Evolutionary conservation across 1,140 invertebrate genomes (phyloP).

Genomic region (Zelostemma sp.): DNA sequence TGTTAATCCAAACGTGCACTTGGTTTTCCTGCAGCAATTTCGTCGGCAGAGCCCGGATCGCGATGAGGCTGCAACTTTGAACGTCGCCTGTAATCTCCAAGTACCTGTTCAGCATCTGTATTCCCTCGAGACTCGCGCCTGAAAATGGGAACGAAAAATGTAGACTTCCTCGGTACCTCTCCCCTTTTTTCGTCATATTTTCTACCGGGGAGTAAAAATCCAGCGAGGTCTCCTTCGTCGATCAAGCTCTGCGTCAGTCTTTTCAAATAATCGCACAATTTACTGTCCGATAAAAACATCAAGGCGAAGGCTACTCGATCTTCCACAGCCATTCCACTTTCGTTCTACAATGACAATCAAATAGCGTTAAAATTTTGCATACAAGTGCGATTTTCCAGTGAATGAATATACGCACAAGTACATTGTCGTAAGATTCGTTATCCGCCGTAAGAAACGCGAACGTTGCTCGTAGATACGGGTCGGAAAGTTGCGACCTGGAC

Average conservation of each 20-base stretch:
- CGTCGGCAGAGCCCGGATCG: constrained; percentile 78
- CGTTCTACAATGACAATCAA: constrained; percentile 72
- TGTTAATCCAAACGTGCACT: constrained; percentile 81
- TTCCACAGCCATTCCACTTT: constrained; percentile 84
- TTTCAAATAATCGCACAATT: constrained; percentile 84
- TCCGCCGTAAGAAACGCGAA: constrained; percentile 92
- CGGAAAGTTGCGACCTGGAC: constrained; percentile 79
- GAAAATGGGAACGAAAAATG: constrained; percentile 26
- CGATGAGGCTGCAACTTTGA: constrained; percentile 89
- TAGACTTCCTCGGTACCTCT: too few species aligned
- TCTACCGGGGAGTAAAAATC: constrained; percentile 86
- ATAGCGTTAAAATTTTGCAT: not conserved
- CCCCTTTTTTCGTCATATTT: constrained; percentile 1
- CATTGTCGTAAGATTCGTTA: constrained; percentile 82
- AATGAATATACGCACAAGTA: constrained; percentile 76
- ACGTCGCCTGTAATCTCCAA: constrained; percentile 93
- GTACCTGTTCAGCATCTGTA: constrained; percentile 89
- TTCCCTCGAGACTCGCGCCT: constrained; percentile 80
- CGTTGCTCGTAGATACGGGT: constrained; percentile 92
- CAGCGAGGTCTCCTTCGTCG: constrained; percentile 85
- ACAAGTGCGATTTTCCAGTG: not conserved
- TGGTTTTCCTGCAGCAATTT: constrained; percentile 76
- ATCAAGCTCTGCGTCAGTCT: constrained; percentile 78
- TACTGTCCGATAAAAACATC: constrained; percentile 86
- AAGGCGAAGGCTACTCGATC: constrained; percentile 96